phyloP scores from a whole-genome alignment of 2,113 vertebrate species.

The Choloepus hoffmanni region DNA sequence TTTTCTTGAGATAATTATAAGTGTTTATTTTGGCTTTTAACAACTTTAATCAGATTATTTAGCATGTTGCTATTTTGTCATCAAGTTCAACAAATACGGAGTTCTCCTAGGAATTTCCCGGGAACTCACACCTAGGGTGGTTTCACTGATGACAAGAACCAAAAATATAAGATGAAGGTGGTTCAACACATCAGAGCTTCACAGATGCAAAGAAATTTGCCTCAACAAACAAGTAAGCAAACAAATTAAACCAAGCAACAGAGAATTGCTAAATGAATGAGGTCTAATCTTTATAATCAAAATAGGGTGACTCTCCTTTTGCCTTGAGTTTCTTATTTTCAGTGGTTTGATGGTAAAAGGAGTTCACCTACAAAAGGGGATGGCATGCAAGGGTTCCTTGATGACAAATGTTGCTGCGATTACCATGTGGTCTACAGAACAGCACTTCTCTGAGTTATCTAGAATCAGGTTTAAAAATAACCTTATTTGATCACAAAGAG shows the following conservation, averaged over 20 bases:
- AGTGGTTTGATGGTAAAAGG: background rate
- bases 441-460: conserved; percentile 80
- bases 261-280: conserved; percentile 70
- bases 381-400: background rate
- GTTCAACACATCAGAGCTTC: conserved; percentile 75
- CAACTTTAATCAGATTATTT: conserved; percentile 91
- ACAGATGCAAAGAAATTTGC: conserved; percentile 65
- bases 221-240: conserved; percentile 76
- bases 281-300: conserved; percentile 72
- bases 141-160: conserved; percentile 72
- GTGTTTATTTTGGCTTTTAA: conserved; percentile 92
- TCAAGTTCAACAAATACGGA: conserved; percentile 80
- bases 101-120: conserved; percentile 70
- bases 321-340: conserved; percentile 64
- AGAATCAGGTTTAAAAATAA: conserved; percentile 86
- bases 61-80: conserved; percentile 86
- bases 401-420: conserved; percentile 55
- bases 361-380: background rate
- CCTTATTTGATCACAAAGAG: conserved; percentile 69
- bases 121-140: conserved; percentile 46
- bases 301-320: conserved; percentile 46
- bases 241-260: conserved; percentile 56
- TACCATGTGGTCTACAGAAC: conserved; percentile 60
- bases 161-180: conserved; percentile 60
- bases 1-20: conserved; percentile 90